Base-by-base conservation (phyloP, 2,888 invertebrate species). In the Ischnus inquisitorius region DNA sequence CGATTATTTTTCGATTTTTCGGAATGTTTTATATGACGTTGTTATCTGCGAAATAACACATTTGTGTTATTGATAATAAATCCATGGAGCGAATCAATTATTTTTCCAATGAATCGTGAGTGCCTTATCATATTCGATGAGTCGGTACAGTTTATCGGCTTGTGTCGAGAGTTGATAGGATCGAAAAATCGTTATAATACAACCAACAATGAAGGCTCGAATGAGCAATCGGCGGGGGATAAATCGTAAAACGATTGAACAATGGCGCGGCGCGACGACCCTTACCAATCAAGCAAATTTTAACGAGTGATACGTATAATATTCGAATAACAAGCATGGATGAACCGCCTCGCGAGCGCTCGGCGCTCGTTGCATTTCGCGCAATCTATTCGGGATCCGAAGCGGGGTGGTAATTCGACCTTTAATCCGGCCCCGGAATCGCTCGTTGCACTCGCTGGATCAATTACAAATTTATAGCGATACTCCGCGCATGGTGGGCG, bases 381-480 rank as follows among this genome's bases (percentile, higher is more conserved):
- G 77, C 81, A 82, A 85, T 85, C 74, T 76, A 83, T 85, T 74
- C 74, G 75, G 34, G 34, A 41, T 64, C 22, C 75, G 74, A 64
- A 14, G 5, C 34, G 67, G 76, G 65, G 41, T 67, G 71, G 82
- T 80, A 80, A 84, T 82, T 65, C 79, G 67, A 83, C 78, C 78
- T 84, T 86, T 82, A 82, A 84, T 86, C 75, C 76, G 68, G 74
- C 46, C 34, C 34, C 46, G 48, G 60, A 83, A 86, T 86, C 74
- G 76, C 79, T 72, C 71, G 76, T 68, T 83, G 67, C 48, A 74
- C 64, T 80, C 72, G 54, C 84, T 82, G 84, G 77, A 86, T 86
- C 84, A 86, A 86, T 86, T 86, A 84, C 84, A 84, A 86, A 86
- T 86, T 86, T 84, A 83, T 83, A 69, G 80, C 77, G 68, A n/a